Evolutionary conservation across 2,113 vertebrate species (phyloP).

Genomic region (Columba janthina): DNA sequence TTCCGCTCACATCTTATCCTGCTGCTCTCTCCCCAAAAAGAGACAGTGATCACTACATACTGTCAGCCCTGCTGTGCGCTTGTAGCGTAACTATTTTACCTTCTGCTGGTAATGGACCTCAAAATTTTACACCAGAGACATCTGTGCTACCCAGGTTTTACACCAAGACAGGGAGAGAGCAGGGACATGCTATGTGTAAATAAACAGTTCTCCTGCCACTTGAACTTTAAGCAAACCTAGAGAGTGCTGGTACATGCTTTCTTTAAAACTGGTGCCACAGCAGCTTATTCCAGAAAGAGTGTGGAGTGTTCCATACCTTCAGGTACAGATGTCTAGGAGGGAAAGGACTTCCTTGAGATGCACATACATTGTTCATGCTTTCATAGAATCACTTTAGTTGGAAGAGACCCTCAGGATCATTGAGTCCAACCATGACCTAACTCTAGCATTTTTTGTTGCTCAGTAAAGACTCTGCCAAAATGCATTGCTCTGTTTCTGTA

Average conservation of each 20-base stretch:
- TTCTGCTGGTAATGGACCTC: neutral
- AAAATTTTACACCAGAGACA: neutral
- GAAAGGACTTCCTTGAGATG: neutral
- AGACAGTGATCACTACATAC: fast-evolving
- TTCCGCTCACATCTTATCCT: neutral
- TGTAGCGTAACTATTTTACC: neutral
- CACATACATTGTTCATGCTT: neutral
- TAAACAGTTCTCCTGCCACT: neutral
- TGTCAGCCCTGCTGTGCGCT: neutral
- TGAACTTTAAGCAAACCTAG: neutral
- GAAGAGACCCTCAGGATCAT: too few species aligned
- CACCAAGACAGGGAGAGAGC: neutral
- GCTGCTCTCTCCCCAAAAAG: neutral
- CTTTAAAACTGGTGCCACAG: neutral
- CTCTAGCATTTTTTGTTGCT: neutral
- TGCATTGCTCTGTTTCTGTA: neutral
- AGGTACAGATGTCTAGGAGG: neutral
- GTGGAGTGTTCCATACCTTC: neutral
- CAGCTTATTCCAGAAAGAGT: neutral
- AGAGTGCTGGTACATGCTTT: neutral
- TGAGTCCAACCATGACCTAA: too few species aligned
- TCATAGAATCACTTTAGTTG: too few species aligned
- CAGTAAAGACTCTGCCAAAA: neutral
- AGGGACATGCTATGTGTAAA: neutral
- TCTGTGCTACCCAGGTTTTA: neutral